These are phyloP conservation scores for Neotoxoptera formosana DNA, from an alignment of 1,140 invertebrate genomes.

Conservation along the genomic window DNA sequence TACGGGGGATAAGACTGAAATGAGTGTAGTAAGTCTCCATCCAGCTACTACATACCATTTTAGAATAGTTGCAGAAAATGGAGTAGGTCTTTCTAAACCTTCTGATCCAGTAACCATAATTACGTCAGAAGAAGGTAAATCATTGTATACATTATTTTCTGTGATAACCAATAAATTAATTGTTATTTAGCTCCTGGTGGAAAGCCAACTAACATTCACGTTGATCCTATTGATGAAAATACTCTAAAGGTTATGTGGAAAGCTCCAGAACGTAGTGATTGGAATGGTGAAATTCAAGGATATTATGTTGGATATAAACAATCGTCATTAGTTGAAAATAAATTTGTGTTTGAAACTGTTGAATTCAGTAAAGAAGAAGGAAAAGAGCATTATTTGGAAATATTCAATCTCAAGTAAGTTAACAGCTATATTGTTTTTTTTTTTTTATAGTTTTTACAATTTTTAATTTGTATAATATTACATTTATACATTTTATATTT, in stretches of 20 bases:
- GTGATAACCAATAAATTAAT: constrained; percentile 37
- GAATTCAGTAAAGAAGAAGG: constrained; percentile 90
- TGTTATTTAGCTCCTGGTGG: constrained; percentile 74
- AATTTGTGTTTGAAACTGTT: constrained; percentile 91
- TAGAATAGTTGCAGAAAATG: constrained; percentile 92
- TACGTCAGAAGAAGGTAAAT: constrained; percentile 86
- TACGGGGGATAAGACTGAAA: constrained; percentile 84
- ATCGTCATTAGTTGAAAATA: constrained; percentile 78
- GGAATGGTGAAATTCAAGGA: constrained; percentile 92
- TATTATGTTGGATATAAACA: constrained; percentile 91
- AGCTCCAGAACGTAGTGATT: constrained; percentile 84
- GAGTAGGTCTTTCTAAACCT: constrained; percentile 89
- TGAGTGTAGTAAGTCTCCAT: constrained; percentile 85
- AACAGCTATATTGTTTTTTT: background rate
- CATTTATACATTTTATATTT: background rate
- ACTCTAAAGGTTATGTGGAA: constrained; percentile 94
- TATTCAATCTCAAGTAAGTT: constrained; percentile 78
- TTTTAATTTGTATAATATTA: background rate
- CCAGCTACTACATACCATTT: constrained; percentile 93
- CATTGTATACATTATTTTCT: constrained; percentile 28
- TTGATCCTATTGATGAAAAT: constrained; percentile 91
- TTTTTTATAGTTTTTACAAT: background rate
- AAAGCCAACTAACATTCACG: constrained; percentile 81
- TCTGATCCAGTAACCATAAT: constrained; percentile 92
- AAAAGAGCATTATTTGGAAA: constrained; percentile 86